Evolutionary conservation across 2,113 vertebrate species (phyloP), one percentile per base, ranked within the genome.

Genomic region (Potamarius usumacintae): DNA sequence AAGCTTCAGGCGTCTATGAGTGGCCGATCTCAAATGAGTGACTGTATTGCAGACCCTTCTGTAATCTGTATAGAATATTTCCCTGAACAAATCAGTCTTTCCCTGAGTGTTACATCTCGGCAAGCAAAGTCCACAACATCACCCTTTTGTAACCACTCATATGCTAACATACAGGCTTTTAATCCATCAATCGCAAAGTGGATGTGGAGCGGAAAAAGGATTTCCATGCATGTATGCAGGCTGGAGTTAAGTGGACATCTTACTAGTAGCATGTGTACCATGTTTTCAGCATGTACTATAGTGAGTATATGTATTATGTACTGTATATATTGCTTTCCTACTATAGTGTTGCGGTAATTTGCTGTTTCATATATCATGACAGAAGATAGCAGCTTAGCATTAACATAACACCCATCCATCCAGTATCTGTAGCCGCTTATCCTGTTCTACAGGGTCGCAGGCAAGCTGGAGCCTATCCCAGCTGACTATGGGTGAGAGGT

Each of bases 21-120:
- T 48, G 18, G 7, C 74, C 22, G n/a, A 76, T 81, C 52, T 48
- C 57, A 22, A 60, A 76, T 65, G n/a, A 83, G 60, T 78, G 83
- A 55, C 78, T 58, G 78, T 79, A 55, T 7, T 80, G 6, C 17
- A 60, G 30, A 22, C 55, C 20, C 30, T 30, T 84, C 52, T 76
- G 7, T 34, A 58, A 12, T 34, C 63, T 84, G 30, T 76, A 50
- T 58, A 67, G 62, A 72, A 42, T 48, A 58, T 57, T 14, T 14
- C 55, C 6, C 22, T 72, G 50, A 42, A 85, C 34, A 85, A 14
- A 60, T 60, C 69, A 85, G 11, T 14, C 27, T 48, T 25, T 65
- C 42, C 42, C 60, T 8, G 60, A 52, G 60, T 63, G 50, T 65
- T 60, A 65, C 22, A 52, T 52, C 34, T 72, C 60, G 65, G 60